A percentile compares a stretch with the other conserved stretches of the same genome.
Evolutionary conservation across 2,888 invertebrate genomes (phyloP).

Genomic region (Monochamus alternatus): DNA sequence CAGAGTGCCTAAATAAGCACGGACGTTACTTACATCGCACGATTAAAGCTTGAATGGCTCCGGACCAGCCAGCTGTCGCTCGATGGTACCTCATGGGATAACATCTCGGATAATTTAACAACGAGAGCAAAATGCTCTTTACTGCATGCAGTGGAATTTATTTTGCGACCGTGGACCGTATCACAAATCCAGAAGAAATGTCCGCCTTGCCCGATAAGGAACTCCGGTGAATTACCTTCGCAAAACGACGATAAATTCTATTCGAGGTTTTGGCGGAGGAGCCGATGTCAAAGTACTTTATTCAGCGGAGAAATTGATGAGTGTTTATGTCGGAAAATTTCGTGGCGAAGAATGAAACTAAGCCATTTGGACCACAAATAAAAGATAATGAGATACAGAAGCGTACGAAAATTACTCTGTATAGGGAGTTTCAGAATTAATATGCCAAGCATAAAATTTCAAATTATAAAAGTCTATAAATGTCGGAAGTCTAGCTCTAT

Average conservation of each 20-base stretch:
- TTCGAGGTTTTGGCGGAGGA: constrained; percentile 18
- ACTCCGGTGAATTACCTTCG: background rate
- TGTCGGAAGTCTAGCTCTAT: no score
- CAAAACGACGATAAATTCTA: background rate
- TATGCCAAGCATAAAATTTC: no score
- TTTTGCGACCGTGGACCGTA: background rate
- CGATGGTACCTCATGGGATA: background rate
- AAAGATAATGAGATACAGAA: no score
- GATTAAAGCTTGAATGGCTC: background rate
- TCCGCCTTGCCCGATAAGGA: background rate
- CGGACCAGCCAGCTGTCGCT: background rate
- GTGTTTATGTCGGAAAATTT: no score
- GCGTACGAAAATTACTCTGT: no score
- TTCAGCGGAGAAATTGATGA: no score
- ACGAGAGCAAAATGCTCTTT: background rate
- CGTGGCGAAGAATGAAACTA: no score
- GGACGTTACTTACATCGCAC: background rate
- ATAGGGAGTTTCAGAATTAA: no score
- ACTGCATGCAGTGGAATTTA: background rate
- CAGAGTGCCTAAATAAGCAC: no score
- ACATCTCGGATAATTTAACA: constrained; percentile 8
- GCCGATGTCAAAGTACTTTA: background rate
- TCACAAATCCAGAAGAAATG: background rate
- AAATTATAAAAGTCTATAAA: no score
- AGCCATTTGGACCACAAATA: no score